Conservation (phyloP, 2,888 invertebrate species). For the Baronia brevicornis region DNA sequence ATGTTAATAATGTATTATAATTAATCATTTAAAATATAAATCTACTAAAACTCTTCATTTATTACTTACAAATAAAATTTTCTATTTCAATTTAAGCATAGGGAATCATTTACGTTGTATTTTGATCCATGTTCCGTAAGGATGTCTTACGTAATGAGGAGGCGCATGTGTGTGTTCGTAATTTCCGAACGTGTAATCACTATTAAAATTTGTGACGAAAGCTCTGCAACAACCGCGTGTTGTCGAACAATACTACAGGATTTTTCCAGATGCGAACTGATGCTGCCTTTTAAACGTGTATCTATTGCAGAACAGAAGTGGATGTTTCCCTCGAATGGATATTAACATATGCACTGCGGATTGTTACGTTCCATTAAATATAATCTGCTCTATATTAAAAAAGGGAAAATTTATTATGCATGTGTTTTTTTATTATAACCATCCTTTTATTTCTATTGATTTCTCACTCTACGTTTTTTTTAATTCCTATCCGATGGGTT, state of each 20-base stretch:
- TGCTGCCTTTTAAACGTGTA: slow-evolving; percentile 23
- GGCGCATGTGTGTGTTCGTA: slow-evolving; percentile 19
- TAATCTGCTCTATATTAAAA: too few species aligned
- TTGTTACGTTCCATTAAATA: too few species aligned
- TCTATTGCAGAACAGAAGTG: slow-evolving; percentile 23
- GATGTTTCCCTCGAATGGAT: slow-evolving; percentile 25
- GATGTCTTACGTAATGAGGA: slow-evolving; percentile 14
- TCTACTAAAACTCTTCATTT: neutral
- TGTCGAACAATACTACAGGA: slow-evolving; percentile 17
- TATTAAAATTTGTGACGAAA: slow-evolving; percentile 13
- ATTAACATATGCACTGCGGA: slow-evolving; percentile 20
- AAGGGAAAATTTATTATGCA: too few species aligned
- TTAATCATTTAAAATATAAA: too few species aligned
- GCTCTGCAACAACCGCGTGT: slow-evolving; percentile 13
- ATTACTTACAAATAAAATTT: neutral
- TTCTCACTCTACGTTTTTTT: too few species aligned
- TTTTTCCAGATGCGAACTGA: slow-evolving; percentile 11
- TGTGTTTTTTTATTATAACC: too few species aligned
- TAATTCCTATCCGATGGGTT: too few species aligned
- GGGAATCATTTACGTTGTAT: neutral
- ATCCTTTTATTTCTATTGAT: too few species aligned
- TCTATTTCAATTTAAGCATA: too few species aligned
- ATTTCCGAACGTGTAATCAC: slow-evolving; percentile 16
- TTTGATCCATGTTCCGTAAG: slow-evolving; percentile 15
- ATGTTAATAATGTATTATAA: too few species aligned